Conservation (phyloP, 2,113 vertebrate species). For the Pituophis catenifer region DNA sequence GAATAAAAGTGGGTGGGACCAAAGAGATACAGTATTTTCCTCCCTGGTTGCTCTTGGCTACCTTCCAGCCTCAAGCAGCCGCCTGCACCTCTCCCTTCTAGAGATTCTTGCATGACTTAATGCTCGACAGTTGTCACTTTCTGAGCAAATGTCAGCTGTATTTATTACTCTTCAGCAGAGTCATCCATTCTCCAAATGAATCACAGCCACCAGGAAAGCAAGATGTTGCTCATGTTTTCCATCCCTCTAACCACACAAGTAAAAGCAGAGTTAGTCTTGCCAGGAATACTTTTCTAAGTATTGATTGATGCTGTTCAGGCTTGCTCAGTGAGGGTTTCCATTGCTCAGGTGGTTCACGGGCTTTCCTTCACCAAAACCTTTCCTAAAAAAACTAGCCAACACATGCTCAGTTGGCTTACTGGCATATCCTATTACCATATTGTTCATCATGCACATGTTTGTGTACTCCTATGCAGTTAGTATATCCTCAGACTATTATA, state of each 20-base stretch:
- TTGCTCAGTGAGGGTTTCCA: constrained; percentile 30
- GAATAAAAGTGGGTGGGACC: neutral
- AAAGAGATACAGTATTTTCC: constrained; percentile 30
- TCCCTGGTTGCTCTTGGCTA: constrained; percentile 1
- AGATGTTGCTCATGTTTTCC: constrained; percentile 45
- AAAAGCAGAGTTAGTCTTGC: neutral
- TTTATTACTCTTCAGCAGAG: constrained; percentile 32
- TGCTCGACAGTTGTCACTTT: neutral
- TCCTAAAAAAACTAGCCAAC: constrained; percentile 13
- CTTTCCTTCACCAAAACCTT: neutral
- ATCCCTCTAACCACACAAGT: neutral
- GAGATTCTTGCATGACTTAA: constrained; percentile 43
- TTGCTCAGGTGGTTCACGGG: constrained; percentile 1
- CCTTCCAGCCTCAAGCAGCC: constrained; percentile 31
- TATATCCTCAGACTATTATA: neutral
- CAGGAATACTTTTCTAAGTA: neutral
- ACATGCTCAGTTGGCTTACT: constrained; percentile 21
- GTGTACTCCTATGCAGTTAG: neutral
- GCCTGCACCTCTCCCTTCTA: constrained; percentile 27
- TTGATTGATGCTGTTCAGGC: constrained; percentile 25
- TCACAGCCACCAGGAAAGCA: constrained; percentile 44
- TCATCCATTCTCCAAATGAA: constrained; percentile 47
- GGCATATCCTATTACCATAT: constrained; percentile 9
- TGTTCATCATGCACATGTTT: neutral
- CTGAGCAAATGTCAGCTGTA: constrained; percentile 40